These are phyloP conservation scores for Hepsetus odoe DNA, from an alignment of 2,113 vertebrate genomes.

Conservation along the genomic window DNA sequence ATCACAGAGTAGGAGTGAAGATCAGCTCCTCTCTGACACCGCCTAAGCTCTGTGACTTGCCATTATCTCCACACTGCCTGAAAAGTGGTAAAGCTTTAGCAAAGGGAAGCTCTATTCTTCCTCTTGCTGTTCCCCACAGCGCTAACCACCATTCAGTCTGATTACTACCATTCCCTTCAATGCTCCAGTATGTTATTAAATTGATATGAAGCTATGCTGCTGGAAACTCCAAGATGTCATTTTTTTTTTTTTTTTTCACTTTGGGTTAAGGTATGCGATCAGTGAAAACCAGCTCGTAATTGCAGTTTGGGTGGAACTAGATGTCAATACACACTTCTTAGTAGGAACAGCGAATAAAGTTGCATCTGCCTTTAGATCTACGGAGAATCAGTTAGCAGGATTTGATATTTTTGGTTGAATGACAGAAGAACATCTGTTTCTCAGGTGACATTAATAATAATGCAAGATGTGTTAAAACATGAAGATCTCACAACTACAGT, in stretches of 20 bases:
- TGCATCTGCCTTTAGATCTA: too few relatives aligned
- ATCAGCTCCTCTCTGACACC: constrained; percentile 31
- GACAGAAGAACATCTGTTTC: too few relatives aligned
- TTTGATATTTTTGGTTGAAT: too few relatives aligned
- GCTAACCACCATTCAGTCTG: constrained; percentile 29
- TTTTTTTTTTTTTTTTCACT: not conserved
- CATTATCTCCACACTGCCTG: constrained; percentile 38
- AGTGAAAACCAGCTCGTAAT: not conserved
- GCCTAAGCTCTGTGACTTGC: constrained; percentile 44
- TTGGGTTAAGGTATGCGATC: not conserved
- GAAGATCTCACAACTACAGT: too few relatives aligned
- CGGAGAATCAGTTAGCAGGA: too few relatives aligned
- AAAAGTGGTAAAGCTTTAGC: constrained; percentile 22
- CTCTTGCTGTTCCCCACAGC: constrained; percentile 18
- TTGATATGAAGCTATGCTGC: not conserved
- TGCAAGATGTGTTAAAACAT: too few relatives aligned
- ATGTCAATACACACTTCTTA: too few relatives aligned
- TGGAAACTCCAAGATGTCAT: not conserved
- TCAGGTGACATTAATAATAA: too few relatives aligned
- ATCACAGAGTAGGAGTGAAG: constrained; percentile 32
- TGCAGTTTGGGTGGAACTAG: not conserved
- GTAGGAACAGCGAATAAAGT: too few relatives aligned
- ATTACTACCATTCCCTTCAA: constrained; percentile 16
- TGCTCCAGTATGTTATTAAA: constrained; percentile 35
- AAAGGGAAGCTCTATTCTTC: constrained; percentile 15